Conservation (phyloP, 2,888 invertebrate species). For the Caenorhabditis doughertyi region DNA sequence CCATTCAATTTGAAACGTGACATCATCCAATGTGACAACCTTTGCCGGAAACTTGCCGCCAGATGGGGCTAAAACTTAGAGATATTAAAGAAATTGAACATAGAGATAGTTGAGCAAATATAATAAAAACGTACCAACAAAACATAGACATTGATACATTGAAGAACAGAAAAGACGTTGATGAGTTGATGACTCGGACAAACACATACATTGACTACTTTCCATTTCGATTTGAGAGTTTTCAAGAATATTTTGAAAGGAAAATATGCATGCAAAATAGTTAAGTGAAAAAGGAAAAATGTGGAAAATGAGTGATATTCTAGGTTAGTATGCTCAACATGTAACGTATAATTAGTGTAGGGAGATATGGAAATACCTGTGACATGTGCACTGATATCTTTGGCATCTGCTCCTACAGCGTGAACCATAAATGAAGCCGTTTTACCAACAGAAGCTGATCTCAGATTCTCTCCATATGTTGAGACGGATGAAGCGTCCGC, state of each 20-base stretch:
- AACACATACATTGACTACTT: conserved; percentile 1
- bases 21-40: conserved; percentile 80
- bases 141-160: conserved; percentile 27
- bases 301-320: background rate
- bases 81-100: conserved; percentile 27
- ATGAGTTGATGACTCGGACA: conserved; percentile 15
- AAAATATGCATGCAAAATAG: conserved; percentile 4
- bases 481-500: conserved; percentile 84
- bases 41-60: conserved; percentile 83
- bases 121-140: conserved; percentile 41
- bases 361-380: conserved; percentile 78
- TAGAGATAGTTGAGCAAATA: conserved; percentile 10
- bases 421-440: conserved; percentile 86
- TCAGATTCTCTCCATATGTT: conserved; percentile 86
- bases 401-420: conserved; percentile 83
- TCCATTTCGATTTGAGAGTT: conserved; percentile 4
- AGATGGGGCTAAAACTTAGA: conserved; percentile 83
- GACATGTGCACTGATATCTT: conserved; percentile 83
- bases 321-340: conserved; percentile 10
- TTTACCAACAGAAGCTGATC: conserved; percentile 85
- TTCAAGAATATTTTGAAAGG: conserved; percentile 13
- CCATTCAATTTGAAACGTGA: conserved; percentile 85
- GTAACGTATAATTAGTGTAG: conserved; percentile 27
- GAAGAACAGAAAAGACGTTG: conserved; percentile 24
- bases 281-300: conserved; percentile 14